Percentiles rank a stretch among this genome's conserved stretches.
These are phyloP conservation scores for Microctonus brassicae DNA, from an alignment of 2,888 invertebrate species.

Conservation along the genomic window DNA sequence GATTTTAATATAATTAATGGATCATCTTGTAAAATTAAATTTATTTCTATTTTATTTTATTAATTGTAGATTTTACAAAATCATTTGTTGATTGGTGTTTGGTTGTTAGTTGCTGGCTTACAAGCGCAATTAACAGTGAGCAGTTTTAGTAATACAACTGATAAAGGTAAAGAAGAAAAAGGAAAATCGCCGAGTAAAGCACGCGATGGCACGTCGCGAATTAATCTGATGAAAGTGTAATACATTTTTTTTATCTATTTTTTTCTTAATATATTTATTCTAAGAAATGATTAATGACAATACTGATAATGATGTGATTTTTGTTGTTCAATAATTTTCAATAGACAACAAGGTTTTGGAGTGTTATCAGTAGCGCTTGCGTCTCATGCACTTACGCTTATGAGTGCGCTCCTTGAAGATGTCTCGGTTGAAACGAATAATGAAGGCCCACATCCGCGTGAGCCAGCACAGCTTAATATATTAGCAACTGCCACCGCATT, in stretches of 20 bases:
- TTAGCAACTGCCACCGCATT: conserved; percentile 78
- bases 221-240: conserved; percentile 80
- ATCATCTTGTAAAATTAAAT: too few species aligned
- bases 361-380: conserved; percentile 92
- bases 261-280: background rate
- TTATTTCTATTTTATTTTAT: too few species aligned
- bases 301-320: too few species aligned
- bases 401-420: conserved; percentile 82
- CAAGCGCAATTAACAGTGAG: conserved; percentile 83
- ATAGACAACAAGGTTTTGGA: conserved; percentile 87
- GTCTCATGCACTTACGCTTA: conserved; percentile 84
- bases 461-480: conserved; percentile 77
- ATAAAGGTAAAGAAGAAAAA: conserved; percentile 73
- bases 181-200: conserved; percentile 75
- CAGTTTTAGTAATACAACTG: conserved; percentile 70
- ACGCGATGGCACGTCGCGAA: conserved; percentile 73
- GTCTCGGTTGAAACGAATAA: conserved; percentile 78
- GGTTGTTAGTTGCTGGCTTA: conserved; percentile 88
- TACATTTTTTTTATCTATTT: conserved; percentile 43
- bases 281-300: too few species aligned
- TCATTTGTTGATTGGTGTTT: conserved; percentile 88
- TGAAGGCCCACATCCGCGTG: conserved; percentile 63
- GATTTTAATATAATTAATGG: conserved; percentile 51
- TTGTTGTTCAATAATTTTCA: conserved; percentile 41
- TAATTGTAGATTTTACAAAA: conserved; percentile 83